Base-by-base conservation (phyloP, 2,888 invertebrate species). In the Phaonia tiefii region DNA sequence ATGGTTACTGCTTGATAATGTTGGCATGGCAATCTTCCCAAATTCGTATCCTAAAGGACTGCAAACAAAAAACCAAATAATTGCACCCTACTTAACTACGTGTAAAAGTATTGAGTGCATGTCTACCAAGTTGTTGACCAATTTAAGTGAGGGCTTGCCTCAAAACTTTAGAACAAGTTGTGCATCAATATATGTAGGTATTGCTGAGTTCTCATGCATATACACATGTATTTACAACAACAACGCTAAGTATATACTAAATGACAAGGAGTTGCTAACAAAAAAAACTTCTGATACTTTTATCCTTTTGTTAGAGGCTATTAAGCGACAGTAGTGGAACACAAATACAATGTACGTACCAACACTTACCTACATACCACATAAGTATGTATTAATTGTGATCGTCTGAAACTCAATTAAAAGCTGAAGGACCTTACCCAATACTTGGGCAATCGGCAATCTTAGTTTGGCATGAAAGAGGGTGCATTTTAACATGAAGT, bases 391-490 rank as follows among this genome's bases (percentile, higher is more conserved):
- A 31, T 8, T 31, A 63, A 63, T 70, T 70, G 70, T 70, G 51
- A 76, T 76, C 54, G 51, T 60, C 70, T 63, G 70, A 75, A 76
- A 63, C 54, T 65, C 44, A 70, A 76, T 76, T 76, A 70, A 76
- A 63, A 31, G 63, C 60, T 63, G 49, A 70, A 75, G 63, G 44
- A 56, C 51, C 22, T 56, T n/a, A n/a, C n/a, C 44, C 13, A 69
- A 15, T 22, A 56, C 15, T 44, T 63, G 8, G 7, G 10, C 44
- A 8, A n/a, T n/a, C n/a, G n/a, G n/a, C n/a, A n/a, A n/a, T n/a
- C n/a, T n/a, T n/a, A n/a, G n/a, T n/a, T n/a, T n/a, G n/a, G n/a
- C n/a, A n/a, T n/a, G n/a, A n/a, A n/a, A n/a, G 37, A 37, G 37
- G 4, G 10, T 37, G 37, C 37, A 37, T 37, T 37, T 37, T 37